Evolutionary conservation across 2,888 invertebrate genomes (phyloP).

Genomic region (Eudasyphora cyanicolor): DNA sequence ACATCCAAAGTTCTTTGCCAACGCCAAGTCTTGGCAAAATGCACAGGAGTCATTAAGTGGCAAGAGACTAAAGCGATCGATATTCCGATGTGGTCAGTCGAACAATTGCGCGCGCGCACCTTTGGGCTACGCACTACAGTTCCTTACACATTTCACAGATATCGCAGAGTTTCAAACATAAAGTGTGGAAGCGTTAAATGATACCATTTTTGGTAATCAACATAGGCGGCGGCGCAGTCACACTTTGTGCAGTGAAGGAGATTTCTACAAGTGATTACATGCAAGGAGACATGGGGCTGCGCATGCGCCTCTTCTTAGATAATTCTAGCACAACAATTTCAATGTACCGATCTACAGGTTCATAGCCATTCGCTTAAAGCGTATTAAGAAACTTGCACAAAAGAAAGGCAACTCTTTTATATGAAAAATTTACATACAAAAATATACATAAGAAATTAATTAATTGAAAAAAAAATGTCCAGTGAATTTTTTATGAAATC

Average conservation of each 20-base stretch:
- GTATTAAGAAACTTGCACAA: background rate
- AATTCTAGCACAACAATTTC: no score
- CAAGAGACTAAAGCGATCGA: no score
- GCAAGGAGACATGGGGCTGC: background rate
- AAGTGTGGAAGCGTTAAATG: constrained; percentile 57
- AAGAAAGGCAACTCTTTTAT: constrained; percentile 15
- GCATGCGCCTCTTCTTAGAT: background rate
- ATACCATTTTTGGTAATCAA: constrained; percentile 64
- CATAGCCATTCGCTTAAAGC: background rate
- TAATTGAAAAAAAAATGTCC: no score
- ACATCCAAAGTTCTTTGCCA: constrained; percentile 58
- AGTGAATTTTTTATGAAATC: no score
- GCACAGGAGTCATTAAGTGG: background rate
- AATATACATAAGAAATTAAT: no score
- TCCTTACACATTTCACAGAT: background rate
- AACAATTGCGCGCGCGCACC: constrained; percentile 43
- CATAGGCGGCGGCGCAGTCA: constrained; percentile 49
- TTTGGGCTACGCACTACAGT: background rate
- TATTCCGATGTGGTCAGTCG: no score
- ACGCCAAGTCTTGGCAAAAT: constrained; percentile 39
- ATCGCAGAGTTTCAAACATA: background rate
- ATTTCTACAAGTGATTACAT: constrained; percentile 49
- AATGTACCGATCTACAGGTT: background rate
- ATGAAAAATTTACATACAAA: no score
- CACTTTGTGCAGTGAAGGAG: constrained; percentile 51